phyloP scores from a whole-genome alignment of 2,797 vertebrate species.

The Acanthurus lineatus region DNA sequence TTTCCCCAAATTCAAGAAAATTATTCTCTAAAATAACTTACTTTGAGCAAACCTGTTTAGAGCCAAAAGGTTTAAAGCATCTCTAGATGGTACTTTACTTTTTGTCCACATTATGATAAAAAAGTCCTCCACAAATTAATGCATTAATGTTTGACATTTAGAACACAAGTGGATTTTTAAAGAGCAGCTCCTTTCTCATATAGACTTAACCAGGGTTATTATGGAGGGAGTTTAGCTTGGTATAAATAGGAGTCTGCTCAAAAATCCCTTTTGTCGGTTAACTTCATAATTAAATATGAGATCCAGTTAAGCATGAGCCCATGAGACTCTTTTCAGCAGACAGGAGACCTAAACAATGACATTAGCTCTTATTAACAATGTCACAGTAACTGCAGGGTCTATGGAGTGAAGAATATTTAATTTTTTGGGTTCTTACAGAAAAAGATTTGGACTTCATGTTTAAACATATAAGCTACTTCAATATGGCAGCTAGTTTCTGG shows the following conservation, averaged over 20 bases:
- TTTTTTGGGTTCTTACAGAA: background rate
- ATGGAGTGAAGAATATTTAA: background rate
- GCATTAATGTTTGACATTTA: background rate
- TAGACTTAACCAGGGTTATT: constrained; percentile 33
- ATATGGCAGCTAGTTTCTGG: background rate
- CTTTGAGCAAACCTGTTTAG: no score
- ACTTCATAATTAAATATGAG: constrained; percentile 79
- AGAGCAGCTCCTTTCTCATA: constrained; percentile 24
- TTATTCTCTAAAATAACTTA: background rate
- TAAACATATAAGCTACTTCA: background rate
- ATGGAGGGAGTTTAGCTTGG: constrained; percentile 30
- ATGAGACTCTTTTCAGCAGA: constrained; percentile 38
- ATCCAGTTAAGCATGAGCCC: constrained; percentile 66
- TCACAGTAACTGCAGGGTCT: background rate
- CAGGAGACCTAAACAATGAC: constrained; percentile 29
- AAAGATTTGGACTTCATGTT: background rate
- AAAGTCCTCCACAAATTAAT: background rate
- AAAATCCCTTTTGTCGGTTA: constrained; percentile 59
- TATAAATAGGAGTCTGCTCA: constrained; percentile 66
- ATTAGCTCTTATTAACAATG: constrained; percentile 22
- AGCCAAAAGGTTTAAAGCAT: background rate
- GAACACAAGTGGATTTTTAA: background rate
- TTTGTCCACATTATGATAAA: background rate
- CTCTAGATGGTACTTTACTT: background rate
- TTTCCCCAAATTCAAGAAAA: background rate